Base-by-base conservation (phyloP, 2,113 vertebrate genomes). In the Hippocampus mohnikei region DNA sequence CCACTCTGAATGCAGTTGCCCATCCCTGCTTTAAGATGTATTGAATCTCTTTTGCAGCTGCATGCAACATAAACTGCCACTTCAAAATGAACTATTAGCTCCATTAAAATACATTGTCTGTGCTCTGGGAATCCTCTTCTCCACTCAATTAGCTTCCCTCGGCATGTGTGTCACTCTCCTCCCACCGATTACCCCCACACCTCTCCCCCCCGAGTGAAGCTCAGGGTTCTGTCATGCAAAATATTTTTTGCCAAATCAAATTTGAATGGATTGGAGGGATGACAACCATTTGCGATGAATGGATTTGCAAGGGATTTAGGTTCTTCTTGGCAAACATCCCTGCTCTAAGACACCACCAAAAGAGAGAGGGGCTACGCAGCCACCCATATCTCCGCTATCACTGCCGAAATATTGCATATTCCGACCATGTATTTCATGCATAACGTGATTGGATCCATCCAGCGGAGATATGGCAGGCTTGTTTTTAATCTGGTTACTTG, bases 231-330 rank as follows among this genome's bases (percentile, higher is more conserved):
- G 81, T 89, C 83, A 89, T 80, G 82, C 79, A 87, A 85, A 89
- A 75, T 66, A 75, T 71, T 76, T 84, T 87, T 88, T 85, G 85
- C 86, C 86, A 88, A 90, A 89, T 89, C 84, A 88, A 88, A 89
- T 90, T 87, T 88, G 78, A 89, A 90, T 90, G 87, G 87, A 87
- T 88, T 80, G 86, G 76, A 84, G 79, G 83, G 73, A 87, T 89
- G 87, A 88, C 87, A 90, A 87, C 83, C 86, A 82, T 84, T 85
- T 67, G 74, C 82, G 77, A 69, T 86, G 87, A 88, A 88, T 88
- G 87, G 85, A 88, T 89, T 88, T 85, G 82, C 81, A 87, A 75
- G 81, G 84, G 80, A 84, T 79, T 85, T 84, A 85, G 87, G 85
- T 81, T 75, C 75, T 72, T 78, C 79, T 78, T 90, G 88, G 87